These are phyloP conservation scores for Acanthopleura granulata DNA, from an alignment of 2,888 invertebrate genomes.

Conservation along the genomic window DNA sequence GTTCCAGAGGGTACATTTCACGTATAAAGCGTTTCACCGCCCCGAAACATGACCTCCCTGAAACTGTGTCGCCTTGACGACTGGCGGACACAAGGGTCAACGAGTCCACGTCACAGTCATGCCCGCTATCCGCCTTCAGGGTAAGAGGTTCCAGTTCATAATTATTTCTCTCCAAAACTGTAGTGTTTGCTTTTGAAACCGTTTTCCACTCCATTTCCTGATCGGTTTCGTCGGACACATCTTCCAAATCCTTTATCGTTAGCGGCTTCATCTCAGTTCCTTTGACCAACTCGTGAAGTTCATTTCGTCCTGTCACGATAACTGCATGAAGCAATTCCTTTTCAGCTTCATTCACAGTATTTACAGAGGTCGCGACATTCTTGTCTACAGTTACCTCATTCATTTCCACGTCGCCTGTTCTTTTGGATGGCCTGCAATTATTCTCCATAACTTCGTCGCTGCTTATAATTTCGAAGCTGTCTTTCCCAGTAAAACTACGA, in stretches of 20 bases:
- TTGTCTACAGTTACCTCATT: not conserved
- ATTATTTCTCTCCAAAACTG: too few relatives aligned
- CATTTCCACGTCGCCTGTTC: not conserved
- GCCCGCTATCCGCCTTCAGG: not conserved
- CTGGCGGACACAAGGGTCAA: not conserved
- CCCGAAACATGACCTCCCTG: not conserved
- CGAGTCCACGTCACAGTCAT: not conserved
- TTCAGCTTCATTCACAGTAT: not conserved
- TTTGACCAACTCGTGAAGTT: not conserved
- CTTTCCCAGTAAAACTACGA: too few relatives aligned
- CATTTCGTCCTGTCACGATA: not conserved
- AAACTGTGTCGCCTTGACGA: too few relatives aligned
- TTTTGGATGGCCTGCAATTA: not conserved
- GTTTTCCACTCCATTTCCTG: not conserved
- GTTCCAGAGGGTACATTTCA: not conserved
- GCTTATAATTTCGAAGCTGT: too few relatives aligned
- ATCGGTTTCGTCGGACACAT: not conserved
- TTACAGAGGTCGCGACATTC: not conserved
- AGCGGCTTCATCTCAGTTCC: not conserved
- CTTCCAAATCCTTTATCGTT: not conserved
- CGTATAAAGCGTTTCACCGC: not conserved
- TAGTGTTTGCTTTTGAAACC: too few relatives aligned
- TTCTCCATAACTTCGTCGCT: too few relatives aligned
- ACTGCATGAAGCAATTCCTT: not conserved
- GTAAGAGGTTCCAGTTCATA: not conserved